Evolutionary conservation across 2,888 invertebrate genomes (phyloP).

Genomic region (Anaspis maculata): DNA sequence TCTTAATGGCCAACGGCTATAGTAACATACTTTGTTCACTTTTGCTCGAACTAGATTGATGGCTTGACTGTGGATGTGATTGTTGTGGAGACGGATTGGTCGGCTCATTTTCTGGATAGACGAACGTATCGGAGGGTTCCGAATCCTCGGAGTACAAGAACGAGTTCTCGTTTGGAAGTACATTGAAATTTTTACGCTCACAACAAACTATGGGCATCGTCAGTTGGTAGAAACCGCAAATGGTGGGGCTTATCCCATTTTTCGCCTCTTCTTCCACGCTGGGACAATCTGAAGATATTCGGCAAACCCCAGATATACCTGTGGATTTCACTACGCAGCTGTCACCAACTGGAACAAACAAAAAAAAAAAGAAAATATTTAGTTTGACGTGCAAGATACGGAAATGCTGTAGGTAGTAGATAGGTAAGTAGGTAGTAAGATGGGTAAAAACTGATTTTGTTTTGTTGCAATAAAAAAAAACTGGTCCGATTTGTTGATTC

Average conservation of each 20-base stretch:
- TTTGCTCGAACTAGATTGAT: constrained; percentile 15
- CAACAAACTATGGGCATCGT: constrained; percentile 34
- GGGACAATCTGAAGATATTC: constrained; percentile 28
- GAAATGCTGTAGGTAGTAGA: too few relatives aligned
- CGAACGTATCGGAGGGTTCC: too few relatives aligned
- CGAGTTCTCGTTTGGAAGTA: constrained; percentile 16
- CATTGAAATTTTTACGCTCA: constrained; percentile 20
- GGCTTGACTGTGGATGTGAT: too few relatives aligned
- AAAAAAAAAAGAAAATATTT: too few relatives aligned
- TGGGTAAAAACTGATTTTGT: too few relatives aligned
- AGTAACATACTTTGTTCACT: constrained; percentile 31
- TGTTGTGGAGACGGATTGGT: constrained; percentile 1
- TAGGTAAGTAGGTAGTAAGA: too few relatives aligned
- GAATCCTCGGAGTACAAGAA: constrained; percentile 12
- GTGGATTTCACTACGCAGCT: constrained; percentile 23
- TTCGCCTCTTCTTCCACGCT: constrained; percentile 28
- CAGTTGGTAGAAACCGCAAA: constrained; percentile 30
- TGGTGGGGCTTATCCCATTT: constrained; percentile 28
- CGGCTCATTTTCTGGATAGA: constrained; percentile 19
- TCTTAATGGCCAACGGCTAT: not conserved
- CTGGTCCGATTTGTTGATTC: too few relatives aligned
- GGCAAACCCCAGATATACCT: constrained; percentile 26
- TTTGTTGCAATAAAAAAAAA: too few relatives aligned
- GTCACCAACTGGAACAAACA: constrained; percentile 25
- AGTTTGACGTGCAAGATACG: too few relatives aligned